Conservation (phyloP, 1,140 invertebrate genomes). For the Linepithema humile region DNA sequence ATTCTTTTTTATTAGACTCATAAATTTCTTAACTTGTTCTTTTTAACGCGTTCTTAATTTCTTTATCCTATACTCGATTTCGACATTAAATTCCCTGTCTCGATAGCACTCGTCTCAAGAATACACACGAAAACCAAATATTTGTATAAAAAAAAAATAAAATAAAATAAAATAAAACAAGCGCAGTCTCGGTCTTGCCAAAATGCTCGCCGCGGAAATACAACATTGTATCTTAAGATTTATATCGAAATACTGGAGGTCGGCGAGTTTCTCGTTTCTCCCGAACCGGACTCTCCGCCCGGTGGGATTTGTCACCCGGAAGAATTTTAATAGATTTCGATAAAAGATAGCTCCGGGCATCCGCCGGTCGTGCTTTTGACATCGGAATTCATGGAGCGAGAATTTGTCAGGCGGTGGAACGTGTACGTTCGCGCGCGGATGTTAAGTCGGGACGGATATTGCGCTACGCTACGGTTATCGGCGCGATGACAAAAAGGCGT, state of each 20-base stretch:
- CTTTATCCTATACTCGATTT: neutral
- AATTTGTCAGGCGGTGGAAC: slow-evolving; percentile 58
- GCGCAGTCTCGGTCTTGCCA: neutral
- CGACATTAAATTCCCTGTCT: neutral
- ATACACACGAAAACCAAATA: neutral
- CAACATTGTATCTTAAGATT: slow-evolving; percentile 31
- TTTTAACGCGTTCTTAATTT: neutral
- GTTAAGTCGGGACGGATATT: slow-evolving; percentile 62
- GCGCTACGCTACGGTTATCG: slow-evolving; percentile 48
- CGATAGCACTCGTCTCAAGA: neutral
- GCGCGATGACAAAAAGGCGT: slow-evolving; percentile 64
- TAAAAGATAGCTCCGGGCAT: slow-evolving; percentile 28
- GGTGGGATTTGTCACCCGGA: slow-evolving; percentile 49
- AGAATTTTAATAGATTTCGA: slow-evolving; percentile 58
- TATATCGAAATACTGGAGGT: slow-evolving; percentile 31
- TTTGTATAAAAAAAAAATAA: neutral
- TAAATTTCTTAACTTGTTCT: neutral
- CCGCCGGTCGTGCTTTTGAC: slow-evolving; percentile 25
- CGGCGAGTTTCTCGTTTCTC: slow-evolving; percentile 21
- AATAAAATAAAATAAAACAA: neutral
- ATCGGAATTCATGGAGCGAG: slow-evolving; percentile 39
- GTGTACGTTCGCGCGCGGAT: slow-evolving; percentile 3
- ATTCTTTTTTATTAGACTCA: too few species aligned
- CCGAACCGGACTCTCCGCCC: slow-evolving; percentile 1
- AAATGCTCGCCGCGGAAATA: neutral